phyloP scores from a whole-genome alignment of 2,888 invertebrate species.

The Lasioglossum calceatum region DNA sequence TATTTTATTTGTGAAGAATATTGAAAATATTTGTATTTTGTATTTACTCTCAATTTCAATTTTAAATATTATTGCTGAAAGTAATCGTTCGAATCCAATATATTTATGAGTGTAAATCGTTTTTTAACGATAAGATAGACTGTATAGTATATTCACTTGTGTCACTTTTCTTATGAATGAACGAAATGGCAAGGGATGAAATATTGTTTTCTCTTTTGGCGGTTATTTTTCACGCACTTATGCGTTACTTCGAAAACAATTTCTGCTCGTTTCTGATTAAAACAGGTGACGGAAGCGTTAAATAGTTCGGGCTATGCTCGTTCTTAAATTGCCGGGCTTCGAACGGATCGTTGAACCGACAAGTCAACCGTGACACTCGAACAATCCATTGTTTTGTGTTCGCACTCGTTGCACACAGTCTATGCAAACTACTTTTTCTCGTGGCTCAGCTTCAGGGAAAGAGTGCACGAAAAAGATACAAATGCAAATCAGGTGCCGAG shows the following conservation, averaged over 20 bases:
- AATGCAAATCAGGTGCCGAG: slow-evolving; percentile 16
- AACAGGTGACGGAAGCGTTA: slow-evolving; percentile 31
- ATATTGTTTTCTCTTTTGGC: background rate
- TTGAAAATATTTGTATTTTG: no score
- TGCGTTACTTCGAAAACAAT: background rate
- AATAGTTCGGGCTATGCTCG: slow-evolving; percentile 13
- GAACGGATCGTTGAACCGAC: slow-evolving; percentile 74
- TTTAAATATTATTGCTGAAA: no score
- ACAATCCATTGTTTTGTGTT: slow-evolving; percentile 70
- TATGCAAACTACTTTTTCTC: slow-evolving; percentile 26
- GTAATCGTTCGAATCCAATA: no score
- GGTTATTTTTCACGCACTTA: background rate
- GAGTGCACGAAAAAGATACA: background rate
- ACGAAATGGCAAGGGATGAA: background rate
- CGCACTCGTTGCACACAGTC: slow-evolving; percentile 39
- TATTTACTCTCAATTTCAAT: no score
- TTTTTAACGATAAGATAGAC: no score
- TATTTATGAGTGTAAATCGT: no score
- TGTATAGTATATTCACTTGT: no score
- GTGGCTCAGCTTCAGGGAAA: background rate
- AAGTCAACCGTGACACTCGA: slow-evolving; percentile 71
- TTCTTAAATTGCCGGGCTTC: slow-evolving; percentile 46
- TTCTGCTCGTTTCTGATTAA: slow-evolving; percentile 15
- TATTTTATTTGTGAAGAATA: no score
- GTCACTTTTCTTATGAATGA: no score